phyloP scores from a whole-genome alignment of 2,797 vertebrate species.

The Brachyalestes nurse region DNA sequence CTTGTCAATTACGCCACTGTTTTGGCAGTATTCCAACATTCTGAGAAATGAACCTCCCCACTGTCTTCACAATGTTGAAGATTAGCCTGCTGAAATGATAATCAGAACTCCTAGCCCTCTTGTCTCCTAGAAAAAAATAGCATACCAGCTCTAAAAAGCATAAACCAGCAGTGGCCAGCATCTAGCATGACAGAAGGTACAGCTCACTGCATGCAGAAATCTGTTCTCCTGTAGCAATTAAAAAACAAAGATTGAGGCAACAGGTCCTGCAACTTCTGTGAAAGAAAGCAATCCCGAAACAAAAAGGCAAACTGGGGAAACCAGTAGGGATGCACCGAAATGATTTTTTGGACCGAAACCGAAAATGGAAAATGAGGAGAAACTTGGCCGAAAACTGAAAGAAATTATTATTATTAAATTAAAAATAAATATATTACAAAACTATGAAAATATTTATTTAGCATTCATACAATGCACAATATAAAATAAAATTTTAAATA shows the following conservation, averaged over 20 bases:
- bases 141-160: neutral
- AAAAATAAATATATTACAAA: too few relatives aligned
- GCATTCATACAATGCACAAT: too few relatives aligned
- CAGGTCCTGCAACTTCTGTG: conserved; percentile 4
- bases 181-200: conserved; percentile 35
- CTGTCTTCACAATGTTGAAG: neutral
- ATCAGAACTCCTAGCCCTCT: neutral
- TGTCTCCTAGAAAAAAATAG: neutral
- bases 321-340: neutral
- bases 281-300: too few relatives aligned
- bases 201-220: conserved; percentile 19
- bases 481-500: too few relatives aligned
- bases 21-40: neutral
- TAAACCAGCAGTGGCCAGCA: neutral
- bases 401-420: too few relatives aligned
- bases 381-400: too few relatives aligned
- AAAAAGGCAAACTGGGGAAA: neutral
- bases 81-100: neutral
- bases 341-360: too few relatives aligned
- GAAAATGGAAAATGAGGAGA: too few relatives aligned
- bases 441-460: too few relatives aligned
- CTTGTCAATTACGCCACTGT: neutral
- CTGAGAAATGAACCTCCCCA: neutral
- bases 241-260: conserved; percentile 17
- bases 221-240: conserved; percentile 4